Evolutionary conservation across 1,140 invertebrate species (phyloP).

Genomic region (Branchinecta lynchi): DNA sequence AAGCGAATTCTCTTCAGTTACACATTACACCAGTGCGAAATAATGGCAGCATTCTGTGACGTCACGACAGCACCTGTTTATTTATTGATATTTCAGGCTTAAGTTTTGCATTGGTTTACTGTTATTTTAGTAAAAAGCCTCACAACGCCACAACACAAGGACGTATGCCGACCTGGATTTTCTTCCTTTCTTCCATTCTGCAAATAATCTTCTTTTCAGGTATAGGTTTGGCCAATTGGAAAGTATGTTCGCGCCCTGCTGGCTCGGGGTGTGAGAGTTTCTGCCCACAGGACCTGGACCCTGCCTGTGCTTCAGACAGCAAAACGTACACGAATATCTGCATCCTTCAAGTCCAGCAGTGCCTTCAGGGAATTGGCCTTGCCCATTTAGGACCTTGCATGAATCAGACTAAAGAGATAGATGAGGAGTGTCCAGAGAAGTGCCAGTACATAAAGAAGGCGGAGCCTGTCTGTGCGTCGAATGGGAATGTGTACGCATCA

Average conservation of each 20-base stretch:
- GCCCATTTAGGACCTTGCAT: slow-evolving; percentile 71
- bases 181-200: too few relatives aligned
- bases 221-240: slow-evolving; percentile 13
- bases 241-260: slow-evolving; percentile 16
- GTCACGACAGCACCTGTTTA: too few relatives aligned
- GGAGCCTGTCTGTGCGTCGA: slow-evolving; percentile 64
- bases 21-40: too few relatives aligned
- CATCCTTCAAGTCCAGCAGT: slow-evolving; percentile 20
- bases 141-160: not conserved
- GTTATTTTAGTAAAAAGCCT: too few relatives aligned
- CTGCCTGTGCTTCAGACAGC: slow-evolving; percentile 22
- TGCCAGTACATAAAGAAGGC: slow-evolving; percentile 65
- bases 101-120: too few relatives aligned
- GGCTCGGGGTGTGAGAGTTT: slow-evolving; percentile 18
- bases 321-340: slow-evolving; percentile 19
- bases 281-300: slow-evolving; percentile 18
- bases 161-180: not conserved
- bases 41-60: too few relatives aligned
- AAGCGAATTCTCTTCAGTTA: too few relatives aligned
- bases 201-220: slow-evolving; percentile 5
- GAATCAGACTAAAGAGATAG: slow-evolving; percentile 59
- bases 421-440: slow-evolving; percentile 71
- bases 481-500: slow-evolving; percentile 82
- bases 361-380: slow-evolving; percentile 41
- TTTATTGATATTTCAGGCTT: too few relatives aligned